phyloP scores from a whole-genome alignment of 2,797 vertebrate species.

The Enteromius afrohamiltoni region DNA sequence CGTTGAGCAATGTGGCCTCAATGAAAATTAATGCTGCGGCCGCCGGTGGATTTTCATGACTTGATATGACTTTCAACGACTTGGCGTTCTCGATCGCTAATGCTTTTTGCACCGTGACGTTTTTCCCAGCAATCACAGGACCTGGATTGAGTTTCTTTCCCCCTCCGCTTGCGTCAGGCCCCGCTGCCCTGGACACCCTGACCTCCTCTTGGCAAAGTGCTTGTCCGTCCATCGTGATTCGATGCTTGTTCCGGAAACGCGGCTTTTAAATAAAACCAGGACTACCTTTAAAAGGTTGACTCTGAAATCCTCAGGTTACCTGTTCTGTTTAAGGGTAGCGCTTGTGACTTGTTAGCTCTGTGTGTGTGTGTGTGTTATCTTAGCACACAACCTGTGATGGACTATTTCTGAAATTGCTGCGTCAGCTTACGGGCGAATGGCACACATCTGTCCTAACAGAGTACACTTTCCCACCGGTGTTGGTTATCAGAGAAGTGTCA shows the following conservation, averaged over 20 bases:
- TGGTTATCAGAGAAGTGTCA: constrained; percentile 23
- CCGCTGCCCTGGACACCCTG: constrained; percentile 20
- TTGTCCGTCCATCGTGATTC: constrained; percentile 14
- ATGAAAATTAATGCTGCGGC: constrained; percentile 23
- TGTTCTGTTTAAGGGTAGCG: constrained; percentile 8
- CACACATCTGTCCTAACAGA: neutral
- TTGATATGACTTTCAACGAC: constrained; percentile 41
- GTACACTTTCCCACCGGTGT: constrained; percentile 42
- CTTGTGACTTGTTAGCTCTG: constrained; percentile 2
- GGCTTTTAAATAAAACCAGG: constrained; percentile 41
- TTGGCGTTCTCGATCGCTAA: constrained; percentile 54
- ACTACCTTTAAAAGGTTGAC: constrained; percentile 34
- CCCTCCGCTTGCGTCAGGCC: constrained; percentile 23
- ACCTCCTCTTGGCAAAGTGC: constrained; percentile 43
- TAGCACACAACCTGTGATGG: neutral
- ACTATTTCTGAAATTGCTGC: constrained; percentile 50
- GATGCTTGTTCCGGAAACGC: constrained; percentile 44
- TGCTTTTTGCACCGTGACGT: constrained; percentile 62
- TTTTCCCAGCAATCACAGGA: constrained; percentile 54
- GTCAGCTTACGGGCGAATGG: neutral
- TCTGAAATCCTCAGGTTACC: constrained; percentile 2
- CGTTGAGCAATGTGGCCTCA: neutral
- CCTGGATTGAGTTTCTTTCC: constrained; percentile 57
- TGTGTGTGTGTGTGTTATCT: neutral
- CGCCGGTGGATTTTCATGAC: constrained; percentile 28